phyloP scores from a whole-genome alignment of 2,113 vertebrate species.

The Corythoichthys haematopterus region DNA sequence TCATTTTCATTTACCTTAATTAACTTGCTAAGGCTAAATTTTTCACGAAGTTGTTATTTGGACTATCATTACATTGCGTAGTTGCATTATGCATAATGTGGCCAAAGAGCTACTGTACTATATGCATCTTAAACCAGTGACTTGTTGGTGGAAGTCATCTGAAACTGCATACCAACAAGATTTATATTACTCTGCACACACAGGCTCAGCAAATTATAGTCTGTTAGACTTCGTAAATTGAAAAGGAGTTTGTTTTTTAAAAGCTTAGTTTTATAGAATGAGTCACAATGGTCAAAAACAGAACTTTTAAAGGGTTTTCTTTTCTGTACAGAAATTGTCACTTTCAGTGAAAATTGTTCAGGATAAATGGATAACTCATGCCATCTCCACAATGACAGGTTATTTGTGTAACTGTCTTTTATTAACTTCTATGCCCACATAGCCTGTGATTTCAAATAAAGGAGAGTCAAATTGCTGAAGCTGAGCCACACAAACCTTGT shows the following conservation, averaged over 20 bases:
- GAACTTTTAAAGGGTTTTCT: not conserved
- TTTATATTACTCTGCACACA: not conserved
- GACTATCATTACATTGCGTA: not conserved
- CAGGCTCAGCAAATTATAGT: not conserved
- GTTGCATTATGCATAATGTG: not conserved
- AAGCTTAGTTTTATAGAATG: not conserved
- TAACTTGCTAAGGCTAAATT: not conserved
- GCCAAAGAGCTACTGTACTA: not conserved
- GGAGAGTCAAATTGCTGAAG: not conserved
- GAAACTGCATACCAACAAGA: not conserved
- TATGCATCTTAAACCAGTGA: not conserved
- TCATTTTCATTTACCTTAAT: not conserved
- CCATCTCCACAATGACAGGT: not conserved
- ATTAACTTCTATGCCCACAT: not conserved
- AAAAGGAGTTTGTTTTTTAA: not conserved
- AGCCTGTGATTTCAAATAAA: conserved; percentile 13
- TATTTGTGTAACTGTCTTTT: not conserved
- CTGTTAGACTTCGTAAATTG: not conserved
- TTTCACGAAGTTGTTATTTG: not conserved
- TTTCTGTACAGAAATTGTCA: not conserved
- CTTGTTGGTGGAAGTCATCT: not conserved
- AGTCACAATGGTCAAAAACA: not conserved
- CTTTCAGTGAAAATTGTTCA: not conserved
- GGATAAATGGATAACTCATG: not conserved
- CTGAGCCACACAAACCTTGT: conserved; percentile 6